A percentile compares a stretch with the other conserved stretches of the same genome.
phyloP scores from a whole-genome alignment of 2,888 invertebrate genomes.

The Cremastinae sp. region DNA sequence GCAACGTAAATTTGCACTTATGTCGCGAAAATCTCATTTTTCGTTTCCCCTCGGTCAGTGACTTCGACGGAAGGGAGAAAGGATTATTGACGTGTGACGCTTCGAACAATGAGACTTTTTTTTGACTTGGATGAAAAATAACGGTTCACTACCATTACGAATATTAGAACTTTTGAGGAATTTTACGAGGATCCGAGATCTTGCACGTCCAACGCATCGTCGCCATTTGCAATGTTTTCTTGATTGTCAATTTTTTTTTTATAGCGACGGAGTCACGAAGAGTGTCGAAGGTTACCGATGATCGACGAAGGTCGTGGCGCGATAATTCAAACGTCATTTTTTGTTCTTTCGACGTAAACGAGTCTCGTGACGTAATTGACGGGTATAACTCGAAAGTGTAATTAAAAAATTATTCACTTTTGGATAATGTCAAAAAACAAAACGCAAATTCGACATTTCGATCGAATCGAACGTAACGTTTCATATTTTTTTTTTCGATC shows the following conservation, averaged over 20 bases:
- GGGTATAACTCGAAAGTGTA: no score
- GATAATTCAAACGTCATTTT: background rate
- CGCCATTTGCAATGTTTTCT: slow-evolving; percentile 51
- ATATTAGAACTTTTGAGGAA: background rate
- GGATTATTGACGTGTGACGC: no score
- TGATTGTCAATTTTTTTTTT: background rate
- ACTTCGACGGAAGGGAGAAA: no score
- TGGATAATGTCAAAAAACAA: no score
- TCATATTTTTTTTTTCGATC: no score
- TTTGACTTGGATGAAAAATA: background rate
- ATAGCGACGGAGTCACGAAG: slow-evolving; percentile 15
- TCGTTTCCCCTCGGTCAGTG: no score
- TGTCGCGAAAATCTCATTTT: no score
- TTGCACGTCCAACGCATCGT: slow-evolving; percentile 41
- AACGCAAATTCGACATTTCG: no score
- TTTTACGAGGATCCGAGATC: slow-evolving; percentile 27
- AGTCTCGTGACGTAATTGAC: no score
- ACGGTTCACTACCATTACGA: background rate
- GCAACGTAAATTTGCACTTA: slow-evolving; percentile 8
- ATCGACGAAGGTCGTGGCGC: slow-evolving; percentile 12
- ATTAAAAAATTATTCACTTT: no score
- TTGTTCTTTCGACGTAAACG: background rate
- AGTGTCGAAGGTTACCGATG: slow-evolving; percentile 3
- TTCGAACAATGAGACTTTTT: background rate
- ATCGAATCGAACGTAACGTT: no score